phyloP scores from a whole-genome alignment of 2,888 invertebrate genomes.

The Drosophila paramelanica region DNA sequence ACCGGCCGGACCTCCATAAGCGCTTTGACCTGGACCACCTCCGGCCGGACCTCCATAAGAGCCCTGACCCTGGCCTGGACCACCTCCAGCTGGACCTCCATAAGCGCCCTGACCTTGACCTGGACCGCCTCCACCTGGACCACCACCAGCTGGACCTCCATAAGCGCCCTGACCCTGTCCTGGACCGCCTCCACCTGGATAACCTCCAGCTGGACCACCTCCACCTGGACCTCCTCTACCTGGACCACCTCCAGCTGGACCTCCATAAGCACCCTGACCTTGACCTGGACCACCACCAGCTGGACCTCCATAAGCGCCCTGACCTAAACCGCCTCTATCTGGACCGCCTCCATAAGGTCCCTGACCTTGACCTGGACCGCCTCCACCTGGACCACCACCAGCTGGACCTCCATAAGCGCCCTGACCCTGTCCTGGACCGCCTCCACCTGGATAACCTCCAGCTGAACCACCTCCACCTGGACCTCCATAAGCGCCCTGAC shows the following conservation, averaged over 20 bases:
- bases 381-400: not conserved
- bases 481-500: not conserved
- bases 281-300: not conserved
- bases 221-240: not conserved
- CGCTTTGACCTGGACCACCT: conserved; percentile 3
- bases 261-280: conserved; percentile 1
- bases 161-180: too few species aligned
- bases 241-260: not conserved
- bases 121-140: not conserved
- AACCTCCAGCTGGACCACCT: not conserved
- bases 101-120: not conserved
- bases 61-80: not conserved
- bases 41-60: not conserved
- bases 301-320: not conserved
- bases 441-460: not conserved
- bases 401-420: too few species aligned
- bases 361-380: not conserved
- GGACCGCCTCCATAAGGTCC: not conserved
- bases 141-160: too few species aligned
- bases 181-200: not conserved
- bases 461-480: not conserved
- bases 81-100: not conserved
- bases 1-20: not conserved
- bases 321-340: too few species aligned
- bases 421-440: too few species aligned